Conservation (phyloP, 2,113 vertebrate genomes). For the Mobula birostris region DNA sequence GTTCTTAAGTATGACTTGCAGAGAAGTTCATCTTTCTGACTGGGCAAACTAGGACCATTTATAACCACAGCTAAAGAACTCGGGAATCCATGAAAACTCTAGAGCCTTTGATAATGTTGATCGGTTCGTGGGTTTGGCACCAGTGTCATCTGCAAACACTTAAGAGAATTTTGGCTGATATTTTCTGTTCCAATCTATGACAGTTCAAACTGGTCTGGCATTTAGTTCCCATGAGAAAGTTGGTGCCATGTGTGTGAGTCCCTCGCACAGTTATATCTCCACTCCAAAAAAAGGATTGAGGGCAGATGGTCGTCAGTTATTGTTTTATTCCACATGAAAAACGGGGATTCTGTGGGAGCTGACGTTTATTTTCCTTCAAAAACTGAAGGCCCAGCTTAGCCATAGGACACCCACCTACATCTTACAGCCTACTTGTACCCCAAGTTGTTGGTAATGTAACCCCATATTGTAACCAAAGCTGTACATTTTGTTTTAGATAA, state of each 20-base stretch:
- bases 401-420: not conserved
- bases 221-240: not conserved
- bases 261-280: not conserved
- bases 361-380: conserved; percentile 17
- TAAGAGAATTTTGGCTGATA: conserved; percentile 19
- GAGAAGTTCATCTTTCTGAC: conserved; percentile 5
- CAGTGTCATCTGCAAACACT: conserved; percentile 29
- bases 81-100: not conserved
- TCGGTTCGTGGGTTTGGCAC: conserved; percentile 20
- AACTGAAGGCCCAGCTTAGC: not conserved
- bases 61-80: conserved; percentile 5
- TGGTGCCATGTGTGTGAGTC: conserved; percentile 8
- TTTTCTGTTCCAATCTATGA: conserved; percentile 8
- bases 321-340: not conserved
- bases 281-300: not conserved
- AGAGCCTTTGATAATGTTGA: conserved; percentile 3
- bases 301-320: not conserved
- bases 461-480: not conserved
- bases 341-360: not conserved
- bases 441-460: not conserved
- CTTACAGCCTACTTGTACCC: not conserved
- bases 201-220: conserved; percentile 11
- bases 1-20: conserved; percentile 4
- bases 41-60: conserved; percentile 15
- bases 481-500: not conserved